These are phyloP conservation scores for Tiphia femorata DNA, from an alignment of 2,888 invertebrate species.

Conservation along the genomic window DNA sequence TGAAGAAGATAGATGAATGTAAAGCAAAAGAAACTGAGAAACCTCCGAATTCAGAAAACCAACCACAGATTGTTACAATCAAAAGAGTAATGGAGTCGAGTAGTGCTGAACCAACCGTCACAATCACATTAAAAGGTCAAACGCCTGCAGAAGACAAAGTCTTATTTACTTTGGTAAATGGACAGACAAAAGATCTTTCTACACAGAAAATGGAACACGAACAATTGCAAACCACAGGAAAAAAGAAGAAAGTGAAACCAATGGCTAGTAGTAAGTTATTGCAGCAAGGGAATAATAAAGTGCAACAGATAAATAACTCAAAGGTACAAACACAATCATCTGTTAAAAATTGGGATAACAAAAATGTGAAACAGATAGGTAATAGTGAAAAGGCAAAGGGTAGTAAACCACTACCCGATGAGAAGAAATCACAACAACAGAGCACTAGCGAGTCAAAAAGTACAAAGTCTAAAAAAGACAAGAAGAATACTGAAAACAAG, in stretches of 20 bases:
- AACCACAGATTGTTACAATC: slow-evolving; percentile 75
- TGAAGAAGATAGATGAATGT: slow-evolving; percentile 63
- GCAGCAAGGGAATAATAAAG: slow-evolving; percentile 40
- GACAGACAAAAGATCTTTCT: slow-evolving; percentile 67
- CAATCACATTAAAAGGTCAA: slow-evolving; percentile 81
- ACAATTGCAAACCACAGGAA: slow-evolving; percentile 44
- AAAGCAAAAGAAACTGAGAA: slow-evolving; percentile 50
- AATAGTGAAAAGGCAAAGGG: slow-evolving; percentile 53
- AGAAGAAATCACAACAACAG: slow-evolving; percentile 45
- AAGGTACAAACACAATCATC: slow-evolving; percentile 42
- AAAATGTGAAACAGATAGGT: slow-evolving; percentile 50
- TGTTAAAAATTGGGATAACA: slow-evolving; percentile 39
- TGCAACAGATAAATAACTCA: slow-evolving; percentile 42
- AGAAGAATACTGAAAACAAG: slow-evolving; percentile 61
- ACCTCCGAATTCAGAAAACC: slow-evolving; percentile 43
- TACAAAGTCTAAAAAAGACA: slow-evolving; percentile 61
- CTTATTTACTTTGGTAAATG: slow-evolving; percentile 79
- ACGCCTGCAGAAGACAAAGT: slow-evolving; percentile 82
- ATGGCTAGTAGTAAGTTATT: slow-evolving; percentile 49
- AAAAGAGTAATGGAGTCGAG: slow-evolving; percentile 78
- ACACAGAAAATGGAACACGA: slow-evolving; percentile 45
- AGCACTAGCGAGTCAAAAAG: slow-evolving; percentile 44
- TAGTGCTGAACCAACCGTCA: slow-evolving; percentile 79
- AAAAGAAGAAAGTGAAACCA: slow-evolving; percentile 58
- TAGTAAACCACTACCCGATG: slow-evolving; percentile 43